A percentile compares a stretch with the other conserved stretches of the same genome.
Conservation (phyloP, 1,140 invertebrate species). For the Goniozus legneri region DNA sequence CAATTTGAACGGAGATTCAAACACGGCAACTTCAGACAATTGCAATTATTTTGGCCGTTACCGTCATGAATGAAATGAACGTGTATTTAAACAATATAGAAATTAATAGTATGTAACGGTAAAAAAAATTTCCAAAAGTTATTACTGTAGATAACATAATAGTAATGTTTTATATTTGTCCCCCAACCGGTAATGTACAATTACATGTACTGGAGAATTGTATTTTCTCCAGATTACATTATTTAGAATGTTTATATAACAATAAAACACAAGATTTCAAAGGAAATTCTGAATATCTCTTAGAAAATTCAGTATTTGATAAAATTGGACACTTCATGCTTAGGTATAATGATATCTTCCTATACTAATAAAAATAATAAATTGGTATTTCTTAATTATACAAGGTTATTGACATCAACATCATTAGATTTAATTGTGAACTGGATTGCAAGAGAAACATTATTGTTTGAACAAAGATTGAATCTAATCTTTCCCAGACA, state of each 20-base stretch:
- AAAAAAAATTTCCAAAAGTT: too few relatives aligned
- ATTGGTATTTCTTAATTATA: conserved; percentile 13
- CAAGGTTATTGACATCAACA: conserved; percentile 36
- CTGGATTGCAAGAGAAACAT: conserved; percentile 39
- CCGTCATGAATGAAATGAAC: too few relatives aligned
- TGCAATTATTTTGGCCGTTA: too few relatives aligned
- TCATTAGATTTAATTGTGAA: conserved; percentile 34
- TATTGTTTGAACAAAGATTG: conserved; percentile 40
- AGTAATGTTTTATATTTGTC: conserved; percentile 46
- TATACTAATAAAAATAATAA: conserved; percentile 11
- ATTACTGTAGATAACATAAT: too few relatives aligned
- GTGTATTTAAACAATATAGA: too few relatives aligned
- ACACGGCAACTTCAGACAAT: too few relatives aligned
- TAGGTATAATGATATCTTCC: conserved; percentile 39
- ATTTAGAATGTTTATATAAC: conserved; percentile 35
- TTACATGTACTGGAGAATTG: conserved; percentile 43
- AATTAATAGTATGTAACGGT: too few relatives aligned
- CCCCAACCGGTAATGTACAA: conserved; percentile 34
- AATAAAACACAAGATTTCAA: conserved; percentile 30
- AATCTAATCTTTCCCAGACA: conserved; percentile 33
- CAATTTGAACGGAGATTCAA: too few relatives aligned
- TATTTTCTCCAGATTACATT: conserved; percentile 40
- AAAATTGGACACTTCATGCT: conserved; percentile 59
- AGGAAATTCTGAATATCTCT: conserved; percentile 54
- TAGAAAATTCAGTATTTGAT: conserved; percentile 59